Evolutionary conservation across 2,797 vertebrate species (phyloP).

Genomic region (Sebastolobus altivelis): DNA sequence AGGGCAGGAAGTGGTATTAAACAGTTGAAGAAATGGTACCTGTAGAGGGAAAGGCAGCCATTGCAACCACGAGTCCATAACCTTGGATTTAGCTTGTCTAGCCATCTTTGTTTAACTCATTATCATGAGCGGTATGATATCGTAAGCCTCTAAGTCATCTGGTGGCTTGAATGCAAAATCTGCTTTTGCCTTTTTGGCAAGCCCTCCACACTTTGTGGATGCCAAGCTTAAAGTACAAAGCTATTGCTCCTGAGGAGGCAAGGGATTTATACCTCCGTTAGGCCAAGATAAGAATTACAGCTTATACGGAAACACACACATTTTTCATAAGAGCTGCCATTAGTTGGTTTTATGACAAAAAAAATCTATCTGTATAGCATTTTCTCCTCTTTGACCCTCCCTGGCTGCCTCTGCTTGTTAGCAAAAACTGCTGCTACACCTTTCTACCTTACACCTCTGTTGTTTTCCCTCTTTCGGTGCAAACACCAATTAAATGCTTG

Average conservation of each 20-base stretch:
- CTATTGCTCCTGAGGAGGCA: conserved; percentile 41
- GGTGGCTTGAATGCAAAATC: conserved; percentile 60
- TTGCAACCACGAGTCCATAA: conserved; percentile 46
- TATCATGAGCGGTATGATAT: conserved; percentile 59
- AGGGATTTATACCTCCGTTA: conserved; percentile 49
- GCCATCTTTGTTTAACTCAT: conserved; percentile 73
- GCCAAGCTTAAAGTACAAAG: conserved; percentile 52
- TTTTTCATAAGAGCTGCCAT: conserved; percentile 57
- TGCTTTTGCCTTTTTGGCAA: conserved; percentile 54
- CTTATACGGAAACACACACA: conserved; percentile 44
- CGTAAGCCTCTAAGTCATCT: conserved; percentile 66
- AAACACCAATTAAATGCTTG: conserved; percentile 70
- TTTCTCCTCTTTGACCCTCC: conserved; percentile 42
- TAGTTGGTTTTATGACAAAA: conserved; percentile 33
- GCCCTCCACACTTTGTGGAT: conserved; percentile 26
- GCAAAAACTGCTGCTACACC: conserved; percentile 18
- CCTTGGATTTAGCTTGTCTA: conserved; percentile 67
- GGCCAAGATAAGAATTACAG: conserved; percentile 64
- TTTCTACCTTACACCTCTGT: conserved; percentile 27
- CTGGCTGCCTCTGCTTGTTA: conserved; percentile 52
- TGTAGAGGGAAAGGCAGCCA: conserved; percentile 18
- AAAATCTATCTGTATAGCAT: conserved; percentile 2
- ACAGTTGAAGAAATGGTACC: conserved; percentile 39
- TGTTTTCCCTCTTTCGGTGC: conserved; percentile 36
- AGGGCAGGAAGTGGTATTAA: conserved; percentile 60